A percentile compares a stretch with the other conserved stretches of the same genome.
Evolutionary conservation across 2,113 vertebrate genomes (phyloP).

Genomic region (Scatophagus argus): DNA sequence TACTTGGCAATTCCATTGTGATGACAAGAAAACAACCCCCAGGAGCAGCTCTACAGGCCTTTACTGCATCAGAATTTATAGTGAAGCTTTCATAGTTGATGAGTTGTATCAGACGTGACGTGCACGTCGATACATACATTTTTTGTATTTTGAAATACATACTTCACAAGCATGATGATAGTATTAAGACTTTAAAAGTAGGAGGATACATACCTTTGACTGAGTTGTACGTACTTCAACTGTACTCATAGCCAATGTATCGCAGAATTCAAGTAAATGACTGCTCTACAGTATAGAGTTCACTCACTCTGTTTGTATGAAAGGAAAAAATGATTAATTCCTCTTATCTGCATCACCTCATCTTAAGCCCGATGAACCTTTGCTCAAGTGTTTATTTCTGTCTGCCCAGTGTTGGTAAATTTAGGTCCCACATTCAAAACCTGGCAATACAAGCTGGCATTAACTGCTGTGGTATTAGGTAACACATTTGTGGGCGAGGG

Average conservation of each 20-base stretch:
- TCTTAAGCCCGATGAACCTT: background rate
- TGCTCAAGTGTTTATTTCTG: constrained; percentile 23
- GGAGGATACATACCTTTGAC: background rate
- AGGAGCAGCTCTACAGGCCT: background rate
- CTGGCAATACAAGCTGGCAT: constrained; percentile 46
- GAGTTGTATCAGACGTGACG: too few species aligned
- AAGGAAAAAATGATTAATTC: background rate
- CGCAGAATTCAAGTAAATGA: background rate
- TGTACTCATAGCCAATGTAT: background rate
- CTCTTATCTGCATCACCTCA: background rate
- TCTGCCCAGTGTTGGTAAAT: background rate
- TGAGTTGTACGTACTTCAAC: background rate
- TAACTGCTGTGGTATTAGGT: constrained; percentile 50
- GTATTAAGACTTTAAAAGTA: background rate
- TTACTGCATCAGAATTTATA: background rate
- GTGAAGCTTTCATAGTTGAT: background rate
- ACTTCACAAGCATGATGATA: too few species aligned
- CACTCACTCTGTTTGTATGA: background rate
- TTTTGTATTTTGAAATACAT: too few species aligned
- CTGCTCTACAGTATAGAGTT: background rate
- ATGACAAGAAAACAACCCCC: background rate
- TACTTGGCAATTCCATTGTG: background rate
- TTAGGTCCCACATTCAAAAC: constrained; percentile 8
- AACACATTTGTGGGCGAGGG: constrained; percentile 50
- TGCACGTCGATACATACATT: too few species aligned